Percentiles rank a stretch among this genome's conserved stretches.
phyloP scores from a whole-genome alignment of 2,113 vertebrate species.

The Anolis sagrei region DNA sequence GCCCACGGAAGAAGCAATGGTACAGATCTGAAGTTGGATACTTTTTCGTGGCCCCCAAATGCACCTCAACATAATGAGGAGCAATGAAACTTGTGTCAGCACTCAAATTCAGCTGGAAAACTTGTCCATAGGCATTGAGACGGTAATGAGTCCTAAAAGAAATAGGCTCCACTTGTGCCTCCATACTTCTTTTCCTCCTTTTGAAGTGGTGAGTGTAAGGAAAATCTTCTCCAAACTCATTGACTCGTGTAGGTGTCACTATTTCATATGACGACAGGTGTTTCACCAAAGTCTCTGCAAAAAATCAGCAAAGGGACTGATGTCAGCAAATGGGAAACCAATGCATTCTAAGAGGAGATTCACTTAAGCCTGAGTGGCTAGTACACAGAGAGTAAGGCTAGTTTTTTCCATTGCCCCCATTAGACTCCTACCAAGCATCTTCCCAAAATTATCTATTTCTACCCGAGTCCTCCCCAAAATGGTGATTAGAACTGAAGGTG shows the following conservation, averaged over 20 bases:
- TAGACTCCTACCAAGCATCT: no score
- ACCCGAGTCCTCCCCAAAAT: no score
- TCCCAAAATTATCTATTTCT: no score
- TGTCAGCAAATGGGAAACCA: not conserved
- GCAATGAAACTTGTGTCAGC: conserved; percentile 88
- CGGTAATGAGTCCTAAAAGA: conserved; percentile 84
- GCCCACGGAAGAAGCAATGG: conserved; percentile 95
- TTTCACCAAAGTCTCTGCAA: conserved; percentile 86
- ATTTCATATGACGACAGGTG: conserved; percentile 92
- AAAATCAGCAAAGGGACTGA: not conserved
- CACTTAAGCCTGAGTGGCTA: not conserved
- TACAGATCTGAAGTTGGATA: conserved; percentile 76
- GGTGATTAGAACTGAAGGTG: no score
- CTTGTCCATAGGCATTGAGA: conserved; percentile 89
- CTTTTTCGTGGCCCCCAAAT: conserved; percentile 75
- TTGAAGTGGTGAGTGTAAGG: conserved; percentile 83
- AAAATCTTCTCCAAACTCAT: conserved; percentile 92
- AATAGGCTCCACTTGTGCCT: conserved; percentile 54
- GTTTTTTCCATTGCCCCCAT: no score
- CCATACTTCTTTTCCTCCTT: conserved; percentile 84
- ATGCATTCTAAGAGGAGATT: not conserved
- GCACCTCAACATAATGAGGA: conserved; percentile 83
- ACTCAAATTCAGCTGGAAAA: conserved; percentile 93
- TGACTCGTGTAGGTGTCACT: conserved; percentile 88
- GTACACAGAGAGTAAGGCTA: no score